Conservation (phyloP, 2,797 vertebrate species). For the Siniperca obscura region DNA sequence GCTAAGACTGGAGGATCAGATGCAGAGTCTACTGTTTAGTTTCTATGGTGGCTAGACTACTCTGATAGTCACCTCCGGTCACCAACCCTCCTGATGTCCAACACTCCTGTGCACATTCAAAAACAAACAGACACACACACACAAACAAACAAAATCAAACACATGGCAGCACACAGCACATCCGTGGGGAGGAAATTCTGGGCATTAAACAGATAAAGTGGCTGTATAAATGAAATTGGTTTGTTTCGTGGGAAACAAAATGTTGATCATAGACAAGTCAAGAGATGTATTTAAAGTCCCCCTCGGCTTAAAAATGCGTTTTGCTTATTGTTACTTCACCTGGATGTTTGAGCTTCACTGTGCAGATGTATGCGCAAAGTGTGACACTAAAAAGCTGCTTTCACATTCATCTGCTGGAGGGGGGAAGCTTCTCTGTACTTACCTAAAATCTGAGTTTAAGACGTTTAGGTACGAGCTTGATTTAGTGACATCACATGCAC, state of each 20-base stretch:
- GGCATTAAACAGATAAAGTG: conserved; percentile 74
- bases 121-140: conserved; percentile 85
- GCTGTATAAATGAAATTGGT: conserved; percentile 37
- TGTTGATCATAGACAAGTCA: conserved; percentile 21
- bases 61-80: conserved; percentile 90
- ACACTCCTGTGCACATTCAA: conserved; percentile 88
- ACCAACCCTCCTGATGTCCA: conserved; percentile 87
- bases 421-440: conserved; percentile 16
- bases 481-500: neutral
- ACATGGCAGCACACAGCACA: conserved; percentile 75
- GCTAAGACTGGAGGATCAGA: conserved; percentile 86
- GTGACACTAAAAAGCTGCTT: neutral
- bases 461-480: neutral
- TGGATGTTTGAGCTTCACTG: neutral
- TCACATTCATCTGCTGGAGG: neutral
- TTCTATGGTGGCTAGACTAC: conserved; percentile 87
- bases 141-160: conserved; percentile 83
- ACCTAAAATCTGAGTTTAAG: conserved; percentile 21
- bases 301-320: neutral
- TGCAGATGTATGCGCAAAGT: neutral
- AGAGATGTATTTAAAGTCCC: neutral
- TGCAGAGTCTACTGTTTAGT: conserved; percentile 88
- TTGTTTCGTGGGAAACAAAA: neutral
- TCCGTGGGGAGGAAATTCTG: conserved; percentile 72
- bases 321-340: neutral